Base-by-base conservation (phyloP, 2,888 invertebrate species). In the Torymus auratus region DNA sequence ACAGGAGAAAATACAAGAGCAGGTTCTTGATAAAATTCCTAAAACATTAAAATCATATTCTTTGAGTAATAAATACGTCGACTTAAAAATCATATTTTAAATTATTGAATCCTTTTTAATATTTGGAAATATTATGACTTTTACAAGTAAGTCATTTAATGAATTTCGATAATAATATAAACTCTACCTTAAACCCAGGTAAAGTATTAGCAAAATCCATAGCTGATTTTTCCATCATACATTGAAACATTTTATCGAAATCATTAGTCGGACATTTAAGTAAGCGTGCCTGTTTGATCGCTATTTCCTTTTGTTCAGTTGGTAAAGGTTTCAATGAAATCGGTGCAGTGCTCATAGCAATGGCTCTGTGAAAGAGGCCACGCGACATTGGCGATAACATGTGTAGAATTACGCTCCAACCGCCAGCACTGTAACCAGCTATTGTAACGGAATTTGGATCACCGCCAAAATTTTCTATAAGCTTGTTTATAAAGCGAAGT, bases 381-480 rank as follows among this genome's bases (percentile, higher is more conserved):
- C 92, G 91, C 0, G 94, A 93, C 93, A 95, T 93, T 0, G 94
- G 94, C 0, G 95, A 95, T 2, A 87, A 73, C 78, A 87, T 73
- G 84, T 92, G 92, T n/a, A 91, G 83, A 15, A 88, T 87, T 0
- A 91, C 91, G 82, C 91, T 91, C 80, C 88, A 86, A 0, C 86
- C 89, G 4, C 92, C 92, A 2, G 91, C 89, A 80, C 91, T 91
- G 88, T 93, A 93, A 0, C 95, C 95, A 0, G 93, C 87, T 14
- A 95, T 89, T 0, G 95, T 95, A 2, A 95, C 93, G 0, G 91
- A 89, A 84, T 92, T 90, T 0, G 94, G 93, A 90, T 95, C 93
- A 1, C 95, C 95, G 0, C 95, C 94, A 86, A 95, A 95, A 0
- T 93, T 89, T n/a, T n/a, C n/a, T n/a, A n/a, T n/a, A n/a, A n/a